Base-by-base conservation (phyloP, 2,888 invertebrate genomes). In the Augochlorella aurata region DNA sequence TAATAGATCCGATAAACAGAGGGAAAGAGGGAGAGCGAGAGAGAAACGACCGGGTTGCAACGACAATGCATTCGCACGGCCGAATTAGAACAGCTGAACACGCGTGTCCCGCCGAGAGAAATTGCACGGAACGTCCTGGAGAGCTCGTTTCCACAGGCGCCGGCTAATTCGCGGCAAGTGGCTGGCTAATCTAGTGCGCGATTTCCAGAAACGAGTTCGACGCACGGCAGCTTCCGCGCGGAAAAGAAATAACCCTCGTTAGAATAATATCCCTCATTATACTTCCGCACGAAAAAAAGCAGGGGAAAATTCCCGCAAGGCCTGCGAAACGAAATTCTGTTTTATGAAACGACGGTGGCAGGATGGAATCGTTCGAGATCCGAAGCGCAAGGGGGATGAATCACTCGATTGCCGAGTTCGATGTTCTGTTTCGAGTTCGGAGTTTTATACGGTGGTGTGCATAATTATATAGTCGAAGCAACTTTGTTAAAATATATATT, bases 61-160 rank as follows among this genome's bases (percentile, higher is more conserved):
- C 70, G 21, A 16, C 54, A 44, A 75, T 63, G 69, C 66, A 83
- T 83, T 77, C 77, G 77, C 83, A 82, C 68, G 74, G 45, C 21
- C 67, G 77, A 71, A 82, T 82, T 71, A 63, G 74, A 74, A 68
- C 78, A 74, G 66, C 83, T 83, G 70, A 44, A 61, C 24, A 50
- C 44, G 61, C 68, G 47, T 54, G 24, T 54, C 8, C 14, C 63
- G 58, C 54, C 18, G 29, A 45, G 83, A 76, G 83, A 74, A 82
- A 82, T 82, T 82, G 77, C 58, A 54, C 65, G 74, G 45, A 74
- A 77, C 65, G 44, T 77, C 74, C 70, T 72, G 21, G 38, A 38
- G 38, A 14, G 50, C 44, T 24, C 72, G 50, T 52, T 52, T 61
- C 50, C 2, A 38, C 77, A n/a, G 16, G 1, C 21, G 49, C 49